A percentile compares a stretch with the other conserved stretches of the same genome.
phyloP scores from a whole-genome alignment of 2,113 vertebrate species.

The Cebus imitator region DNA sequence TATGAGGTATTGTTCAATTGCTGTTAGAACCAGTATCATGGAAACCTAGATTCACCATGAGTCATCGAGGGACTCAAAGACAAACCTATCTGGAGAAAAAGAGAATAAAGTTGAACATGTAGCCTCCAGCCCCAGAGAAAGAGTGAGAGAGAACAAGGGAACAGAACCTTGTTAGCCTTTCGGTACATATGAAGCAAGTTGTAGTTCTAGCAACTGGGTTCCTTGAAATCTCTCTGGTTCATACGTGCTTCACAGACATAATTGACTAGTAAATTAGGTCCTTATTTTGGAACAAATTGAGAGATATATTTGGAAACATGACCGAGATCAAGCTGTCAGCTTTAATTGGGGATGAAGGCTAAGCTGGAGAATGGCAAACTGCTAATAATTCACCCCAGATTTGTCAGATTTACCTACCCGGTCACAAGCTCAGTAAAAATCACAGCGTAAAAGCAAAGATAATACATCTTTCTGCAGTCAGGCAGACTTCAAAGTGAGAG shows the following conservation, averaged over 20 bases:
- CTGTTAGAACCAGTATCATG: neutral
- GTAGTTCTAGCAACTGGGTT: neutral
- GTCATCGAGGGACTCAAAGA: neutral
- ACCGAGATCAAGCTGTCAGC: neutral
- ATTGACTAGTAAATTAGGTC: neutral
- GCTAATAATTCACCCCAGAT: neutral
- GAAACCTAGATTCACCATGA: neutral
- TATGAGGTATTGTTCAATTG: neutral
- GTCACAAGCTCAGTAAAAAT: neutral
- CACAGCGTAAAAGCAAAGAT: neutral
- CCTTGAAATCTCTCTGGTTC: neutral
- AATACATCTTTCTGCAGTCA: neutral
- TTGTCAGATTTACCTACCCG: neutral
- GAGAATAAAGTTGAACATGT: neutral
- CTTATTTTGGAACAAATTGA: neutral
- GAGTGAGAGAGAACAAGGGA: neutral
- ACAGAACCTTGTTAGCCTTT: neutral
- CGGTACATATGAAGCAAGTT: neutral
- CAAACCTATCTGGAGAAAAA: neutral
- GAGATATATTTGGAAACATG: neutral
- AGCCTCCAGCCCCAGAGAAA: neutral
- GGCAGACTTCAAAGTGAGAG: neutral
- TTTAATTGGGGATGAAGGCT: constrained; percentile 1
- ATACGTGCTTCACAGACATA: neutral
- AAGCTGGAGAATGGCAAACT: neutral